Evolutionary conservation across 2,888 invertebrate genomes (phyloP).

Genomic region (Epsilonema sp.): DNA sequence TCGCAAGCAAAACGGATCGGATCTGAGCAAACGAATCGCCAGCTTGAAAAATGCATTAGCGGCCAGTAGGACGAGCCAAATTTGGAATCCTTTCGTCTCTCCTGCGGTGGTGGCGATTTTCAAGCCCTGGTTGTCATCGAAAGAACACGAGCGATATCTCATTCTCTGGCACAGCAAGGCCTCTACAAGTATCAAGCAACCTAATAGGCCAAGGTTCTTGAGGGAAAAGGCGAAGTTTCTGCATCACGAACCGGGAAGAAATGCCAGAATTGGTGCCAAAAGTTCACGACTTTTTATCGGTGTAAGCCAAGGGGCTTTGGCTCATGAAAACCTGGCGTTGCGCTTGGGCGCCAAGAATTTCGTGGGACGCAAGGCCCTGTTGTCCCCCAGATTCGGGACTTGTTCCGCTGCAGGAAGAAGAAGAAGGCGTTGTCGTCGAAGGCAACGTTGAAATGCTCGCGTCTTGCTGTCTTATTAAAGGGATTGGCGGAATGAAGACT

Average conservation of each 20-base stretch:
- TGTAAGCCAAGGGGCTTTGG: neutral
- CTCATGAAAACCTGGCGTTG: neutral
- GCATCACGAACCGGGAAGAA: neutral
- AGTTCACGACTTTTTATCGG: neutral
- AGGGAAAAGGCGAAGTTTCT: neutral
- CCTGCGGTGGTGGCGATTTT: neutral
- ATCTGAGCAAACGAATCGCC: neutral
- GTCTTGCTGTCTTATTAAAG: no score
- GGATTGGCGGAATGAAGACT: no score
- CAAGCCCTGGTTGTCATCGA: neutral
- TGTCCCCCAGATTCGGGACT: neutral
- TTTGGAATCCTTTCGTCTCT: neutral
- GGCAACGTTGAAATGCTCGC: no score
- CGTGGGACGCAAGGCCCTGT: neutral
- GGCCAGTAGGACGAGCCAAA: neutral
- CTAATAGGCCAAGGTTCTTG: slow-evolving; percentile 2
- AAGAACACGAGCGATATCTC: slow-evolving; percentile 3
- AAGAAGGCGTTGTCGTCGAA: no score
- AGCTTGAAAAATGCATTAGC: slow-evolving; percentile 2
- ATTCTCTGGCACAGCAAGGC: slow-evolving; percentile 3
- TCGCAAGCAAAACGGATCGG: neutral
- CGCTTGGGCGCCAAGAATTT: neutral
- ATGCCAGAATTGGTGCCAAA: neutral
- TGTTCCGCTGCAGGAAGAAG: neutral
- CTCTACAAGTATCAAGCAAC: slow-evolving; percentile 8